phyloP scores from a whole-genome alignment of 2,113 vertebrate genomes.

The Spizaetus ornatus region DNA sequence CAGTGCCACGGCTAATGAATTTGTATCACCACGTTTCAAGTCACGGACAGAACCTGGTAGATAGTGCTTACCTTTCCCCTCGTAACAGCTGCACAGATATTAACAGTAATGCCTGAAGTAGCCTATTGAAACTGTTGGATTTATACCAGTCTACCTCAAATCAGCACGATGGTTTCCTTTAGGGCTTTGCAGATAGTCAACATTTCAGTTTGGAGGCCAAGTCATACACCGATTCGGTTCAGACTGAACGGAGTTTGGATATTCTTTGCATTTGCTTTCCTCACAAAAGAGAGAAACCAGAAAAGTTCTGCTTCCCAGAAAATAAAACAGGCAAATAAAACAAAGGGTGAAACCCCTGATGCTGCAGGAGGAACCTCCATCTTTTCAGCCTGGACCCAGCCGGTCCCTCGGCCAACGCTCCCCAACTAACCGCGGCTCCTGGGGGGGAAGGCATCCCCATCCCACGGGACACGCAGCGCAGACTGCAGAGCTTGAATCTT shows the following conservation, averaged over 20 bases:
- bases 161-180: neutral
- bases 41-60: neutral
- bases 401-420: neutral
- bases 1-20: neutral
- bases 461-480: accelerated
- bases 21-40: neutral
- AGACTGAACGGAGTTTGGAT: neutral
- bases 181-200: neutral
- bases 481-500: neutral
- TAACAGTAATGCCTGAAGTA: neutral
- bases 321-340: neutral
- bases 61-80: neutral
- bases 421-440: accelerated
- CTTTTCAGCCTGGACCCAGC: neutral
- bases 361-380: neutral
- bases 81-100: neutral
- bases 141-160: neutral
- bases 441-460: accelerated
- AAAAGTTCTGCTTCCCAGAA: neutral
- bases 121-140: neutral
- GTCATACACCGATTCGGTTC: neutral
- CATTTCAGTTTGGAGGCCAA: neutral
- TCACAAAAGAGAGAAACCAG: neutral
- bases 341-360: neutral
- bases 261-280: neutral